Percentiles rank a stretch among this genome's conserved stretches.
Conservation (phyloP, 2,888 invertebrate genomes). For the Netelia fuscicornis region DNA sequence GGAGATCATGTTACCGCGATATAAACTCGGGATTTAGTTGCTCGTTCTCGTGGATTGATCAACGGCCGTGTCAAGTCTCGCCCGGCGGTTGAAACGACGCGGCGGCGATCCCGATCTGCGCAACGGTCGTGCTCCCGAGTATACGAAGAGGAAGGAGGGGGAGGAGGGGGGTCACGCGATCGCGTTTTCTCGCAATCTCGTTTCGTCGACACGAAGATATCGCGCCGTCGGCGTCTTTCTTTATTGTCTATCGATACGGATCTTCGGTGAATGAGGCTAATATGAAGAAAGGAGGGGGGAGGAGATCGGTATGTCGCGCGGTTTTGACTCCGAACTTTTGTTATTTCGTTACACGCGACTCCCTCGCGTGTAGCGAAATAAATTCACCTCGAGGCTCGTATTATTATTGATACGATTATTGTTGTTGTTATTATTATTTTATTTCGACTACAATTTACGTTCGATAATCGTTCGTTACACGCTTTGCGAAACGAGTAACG, state of each 20-base stretch:
- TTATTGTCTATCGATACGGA: conserved; percentile 25
- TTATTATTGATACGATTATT: conserved; percentile 19
- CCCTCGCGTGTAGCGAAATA: background rate
- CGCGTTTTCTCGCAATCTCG: conserved; percentile 40
- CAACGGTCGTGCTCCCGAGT: conserved; percentile 34
- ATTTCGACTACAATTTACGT: background rate
- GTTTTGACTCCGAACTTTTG: conserved; percentile 28
- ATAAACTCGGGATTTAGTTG: background rate
- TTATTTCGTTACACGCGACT: conserved; percentile 34
- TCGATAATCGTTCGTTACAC: no score
- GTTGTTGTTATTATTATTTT: background rate
- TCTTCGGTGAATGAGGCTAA: conserved; percentile 33
- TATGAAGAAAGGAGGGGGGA: conserved; percentile 22
- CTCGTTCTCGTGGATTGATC: conserved; percentile 51
- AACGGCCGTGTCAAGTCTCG: conserved; percentile 32
- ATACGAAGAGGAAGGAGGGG: background rate
- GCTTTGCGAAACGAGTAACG: no score
- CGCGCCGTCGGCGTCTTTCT: conserved; percentile 40
- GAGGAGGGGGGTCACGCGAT: conserved; percentile 42
- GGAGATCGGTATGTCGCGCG: conserved; percentile 2
- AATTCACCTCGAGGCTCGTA: conserved; percentile 30
- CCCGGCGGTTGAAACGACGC: conserved; percentile 12
- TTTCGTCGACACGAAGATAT: conserved; percentile 19
- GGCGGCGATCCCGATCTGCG: conserved; percentile 36
- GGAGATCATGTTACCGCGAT: conserved; percentile 16